Conservation (phyloP, 2,113 vertebrate species). For the Aptenodytes patagonicus region DNA sequence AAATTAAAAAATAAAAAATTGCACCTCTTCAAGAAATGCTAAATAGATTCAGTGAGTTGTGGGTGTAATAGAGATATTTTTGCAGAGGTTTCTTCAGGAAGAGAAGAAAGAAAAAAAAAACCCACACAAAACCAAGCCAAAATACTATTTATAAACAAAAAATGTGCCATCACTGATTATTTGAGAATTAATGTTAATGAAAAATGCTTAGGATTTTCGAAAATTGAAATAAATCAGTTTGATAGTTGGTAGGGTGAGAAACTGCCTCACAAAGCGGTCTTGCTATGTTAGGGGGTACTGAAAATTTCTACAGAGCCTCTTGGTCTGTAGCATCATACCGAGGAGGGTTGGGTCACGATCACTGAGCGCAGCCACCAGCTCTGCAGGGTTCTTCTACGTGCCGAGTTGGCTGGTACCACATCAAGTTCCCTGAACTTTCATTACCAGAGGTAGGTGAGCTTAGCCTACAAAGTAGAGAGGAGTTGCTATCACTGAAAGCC, state of each 20-base stretch:
- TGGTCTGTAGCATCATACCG: accelerated
- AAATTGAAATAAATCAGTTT: not conserved
- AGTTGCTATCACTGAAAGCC: not conserved
- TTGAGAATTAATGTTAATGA: conserved; percentile 20
- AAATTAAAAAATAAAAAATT: conserved; percentile 51
- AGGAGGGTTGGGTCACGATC: accelerated
- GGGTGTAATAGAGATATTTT: conserved; percentile 46
- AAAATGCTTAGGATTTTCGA: conserved; percentile 13
- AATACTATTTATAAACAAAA: not conserved
- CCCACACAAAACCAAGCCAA: not conserved
- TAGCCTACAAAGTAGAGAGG: not conserved
- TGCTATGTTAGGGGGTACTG: not conserved
- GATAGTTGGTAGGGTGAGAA: not conserved
- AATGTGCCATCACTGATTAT: not conserved
- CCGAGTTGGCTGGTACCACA: accelerated
- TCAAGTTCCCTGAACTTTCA: accelerated
- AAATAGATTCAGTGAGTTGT: conserved; percentile 67
- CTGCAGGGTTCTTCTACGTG: not conserved
- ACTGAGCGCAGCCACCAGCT: accelerated
- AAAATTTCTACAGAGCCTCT: not conserved
- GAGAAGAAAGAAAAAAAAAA: not conserved
- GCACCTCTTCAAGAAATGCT: conserved; percentile 66
- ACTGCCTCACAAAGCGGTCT: not conserved
- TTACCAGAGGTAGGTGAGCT: not conserved
- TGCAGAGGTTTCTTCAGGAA: conserved; percentile 17